These are phyloP conservation scores for Dryocosmus kuriphilus DNA, from an alignment of 2,888 invertebrate species.

Conservation along the genomic window DNA sequence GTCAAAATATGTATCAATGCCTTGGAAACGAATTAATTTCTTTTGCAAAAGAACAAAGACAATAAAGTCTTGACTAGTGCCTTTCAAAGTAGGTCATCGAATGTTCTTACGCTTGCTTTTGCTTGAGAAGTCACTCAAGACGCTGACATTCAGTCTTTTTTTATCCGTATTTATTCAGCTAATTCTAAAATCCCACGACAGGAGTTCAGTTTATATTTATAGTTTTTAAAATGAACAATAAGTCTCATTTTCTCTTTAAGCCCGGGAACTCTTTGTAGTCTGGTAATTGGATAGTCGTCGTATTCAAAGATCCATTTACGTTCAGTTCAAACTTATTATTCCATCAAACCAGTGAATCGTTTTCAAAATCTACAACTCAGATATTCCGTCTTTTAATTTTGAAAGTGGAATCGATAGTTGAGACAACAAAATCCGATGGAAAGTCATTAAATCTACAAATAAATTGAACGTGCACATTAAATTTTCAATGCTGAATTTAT, in stretches of 20 bases:
- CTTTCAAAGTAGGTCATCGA: constrained; percentile 9
- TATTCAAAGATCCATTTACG: constrained; percentile 36
- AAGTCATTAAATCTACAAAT: constrained; percentile 11
- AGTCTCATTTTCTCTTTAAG: constrained; percentile 17
- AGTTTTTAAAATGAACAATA: constrained; percentile 5
- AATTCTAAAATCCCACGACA: background rate
- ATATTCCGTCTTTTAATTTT: background rate
- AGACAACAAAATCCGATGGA: background rate
- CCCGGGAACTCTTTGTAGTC: constrained; percentile 9
- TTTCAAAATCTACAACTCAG: background rate
- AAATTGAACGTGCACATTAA: background rate
- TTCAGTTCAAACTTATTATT: constrained; percentile 28
- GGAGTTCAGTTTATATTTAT: constrained; percentile 6
- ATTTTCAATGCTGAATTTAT: constrained; percentile 11
- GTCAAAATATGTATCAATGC: background rate
- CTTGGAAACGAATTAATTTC: background rate
- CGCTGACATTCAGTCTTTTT: constrained; percentile 8
- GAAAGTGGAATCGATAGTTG: too few relatives aligned
- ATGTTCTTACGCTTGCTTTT: background rate
- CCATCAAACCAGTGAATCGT: background rate
- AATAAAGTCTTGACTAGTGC: background rate
- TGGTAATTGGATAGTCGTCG: constrained; percentile 25
- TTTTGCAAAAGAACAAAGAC: background rate
- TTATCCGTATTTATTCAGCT: background rate
- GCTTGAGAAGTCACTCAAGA: background rate